Conservation (phyloP, 2,888 invertebrate species). For the Luperina nickerlii region DNA sequence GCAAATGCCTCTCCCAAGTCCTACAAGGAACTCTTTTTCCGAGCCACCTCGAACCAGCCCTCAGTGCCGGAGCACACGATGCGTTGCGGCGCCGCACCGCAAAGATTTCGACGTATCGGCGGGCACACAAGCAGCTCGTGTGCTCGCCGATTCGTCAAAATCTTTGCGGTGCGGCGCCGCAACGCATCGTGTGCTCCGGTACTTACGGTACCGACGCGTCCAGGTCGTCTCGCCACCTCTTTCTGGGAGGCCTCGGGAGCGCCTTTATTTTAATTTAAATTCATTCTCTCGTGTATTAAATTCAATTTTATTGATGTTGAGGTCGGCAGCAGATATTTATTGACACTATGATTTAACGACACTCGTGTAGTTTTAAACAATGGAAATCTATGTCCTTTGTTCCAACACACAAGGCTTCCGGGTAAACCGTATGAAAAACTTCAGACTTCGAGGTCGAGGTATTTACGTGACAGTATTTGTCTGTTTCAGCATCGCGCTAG, state of each 20-base stretch:
- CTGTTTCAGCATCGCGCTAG: background rate
- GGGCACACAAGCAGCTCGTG: too few species aligned
- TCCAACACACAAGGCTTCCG: constrained; percentile 13
- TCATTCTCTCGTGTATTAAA: too few species aligned
- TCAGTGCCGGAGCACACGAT: too few species aligned
- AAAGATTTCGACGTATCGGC: too few species aligned
- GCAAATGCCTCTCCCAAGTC: too few species aligned
- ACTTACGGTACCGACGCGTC: background rate
- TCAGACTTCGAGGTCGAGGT: constrained; percentile 15
- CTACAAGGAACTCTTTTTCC: too few species aligned
- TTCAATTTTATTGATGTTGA: background rate
- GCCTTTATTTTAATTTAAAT: too few species aligned
- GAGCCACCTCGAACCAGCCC: background rate
- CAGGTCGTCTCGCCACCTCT: background rate
- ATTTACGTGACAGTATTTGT: background rate
- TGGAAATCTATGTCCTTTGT: constrained; percentile 40
- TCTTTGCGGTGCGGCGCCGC: too few species aligned
- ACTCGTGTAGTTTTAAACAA: constrained; percentile 22
- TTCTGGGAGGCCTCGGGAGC: background rate
- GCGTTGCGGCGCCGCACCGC: too few species aligned
- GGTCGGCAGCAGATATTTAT: constrained; percentile 10
- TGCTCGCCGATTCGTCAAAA: too few species aligned
- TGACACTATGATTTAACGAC: background rate
- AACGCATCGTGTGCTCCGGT: too few species aligned
- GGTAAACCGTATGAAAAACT: constrained; percentile 32